Conservation (phyloP, 2,113 vertebrate genomes). For the Lophius piscatorius region DNA sequence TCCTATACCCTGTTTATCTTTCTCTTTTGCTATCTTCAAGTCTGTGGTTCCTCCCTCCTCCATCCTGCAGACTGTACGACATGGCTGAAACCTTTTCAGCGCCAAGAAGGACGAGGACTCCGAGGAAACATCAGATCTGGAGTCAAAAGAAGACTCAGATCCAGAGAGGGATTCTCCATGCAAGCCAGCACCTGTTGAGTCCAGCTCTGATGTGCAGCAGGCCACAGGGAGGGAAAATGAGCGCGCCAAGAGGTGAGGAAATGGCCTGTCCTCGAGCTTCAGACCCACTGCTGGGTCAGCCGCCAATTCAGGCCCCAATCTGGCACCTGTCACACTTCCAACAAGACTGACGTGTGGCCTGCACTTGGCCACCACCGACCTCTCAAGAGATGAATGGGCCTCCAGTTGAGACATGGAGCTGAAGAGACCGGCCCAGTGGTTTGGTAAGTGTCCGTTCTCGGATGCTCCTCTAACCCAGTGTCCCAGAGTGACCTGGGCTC, state of each 20-base stretch:
- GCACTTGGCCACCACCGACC: constrained; percentile 1
- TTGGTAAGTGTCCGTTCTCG: constrained; percentile 75
- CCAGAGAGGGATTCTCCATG: constrained; percentile 47
- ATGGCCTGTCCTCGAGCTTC: constrained; percentile 39
- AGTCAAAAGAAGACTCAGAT: constrained; percentile 65
- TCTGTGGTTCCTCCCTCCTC: constrained; percentile 24
- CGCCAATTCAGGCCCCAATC: constrained; percentile 15
- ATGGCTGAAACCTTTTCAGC: constrained; percentile 21
- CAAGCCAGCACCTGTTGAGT: constrained; percentile 34
- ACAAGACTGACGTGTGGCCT: constrained; percentile 5
- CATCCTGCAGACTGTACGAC: neutral
- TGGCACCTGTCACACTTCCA: constrained; percentile 11
- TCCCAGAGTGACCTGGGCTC: constrained; percentile 67
- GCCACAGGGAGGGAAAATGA: constrained; percentile 69
- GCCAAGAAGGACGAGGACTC: constrained; percentile 45
- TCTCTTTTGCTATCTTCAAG: constrained; percentile 5
- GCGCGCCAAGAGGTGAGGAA: constrained; percentile 53
- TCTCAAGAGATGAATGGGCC: constrained; percentile 36
- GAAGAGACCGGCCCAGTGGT: constrained; percentile 66
- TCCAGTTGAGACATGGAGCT: constrained; percentile 62
- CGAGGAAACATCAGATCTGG: constrained; percentile 60
- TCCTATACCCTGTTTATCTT: constrained; percentile 13
- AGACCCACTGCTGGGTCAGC: constrained; percentile 29
- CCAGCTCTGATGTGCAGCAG: constrained; percentile 42
- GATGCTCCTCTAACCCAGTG: constrained; percentile 49